These are phyloP conservation scores for Arvicanthis niloticus DNA, from an alignment of 2,113 vertebrate genomes.

Conservation along the genomic window DNA sequence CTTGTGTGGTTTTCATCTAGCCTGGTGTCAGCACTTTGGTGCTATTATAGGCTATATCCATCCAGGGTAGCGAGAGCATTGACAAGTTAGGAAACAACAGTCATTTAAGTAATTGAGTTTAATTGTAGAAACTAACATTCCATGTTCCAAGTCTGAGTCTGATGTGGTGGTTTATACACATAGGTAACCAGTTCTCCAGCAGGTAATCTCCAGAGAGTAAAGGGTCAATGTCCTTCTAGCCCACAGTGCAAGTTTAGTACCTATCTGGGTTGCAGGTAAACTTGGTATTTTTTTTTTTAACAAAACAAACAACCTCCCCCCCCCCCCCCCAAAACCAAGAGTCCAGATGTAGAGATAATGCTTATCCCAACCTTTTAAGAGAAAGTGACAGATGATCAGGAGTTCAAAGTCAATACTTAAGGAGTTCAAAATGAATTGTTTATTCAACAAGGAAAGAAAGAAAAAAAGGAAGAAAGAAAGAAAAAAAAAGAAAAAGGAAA, in stretches of 20 bases:
- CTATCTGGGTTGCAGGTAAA: neutral
- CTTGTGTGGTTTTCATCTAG: neutral
- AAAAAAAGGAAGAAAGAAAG: neutral
- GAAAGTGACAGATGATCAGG: no score
- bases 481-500: no score
- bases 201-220: neutral
- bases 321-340: neutral
- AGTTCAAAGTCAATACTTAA: no score
- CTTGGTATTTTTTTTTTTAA: neutral
- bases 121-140: neutral
- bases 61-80: neutral
- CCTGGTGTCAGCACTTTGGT: neutral
- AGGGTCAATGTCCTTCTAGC: neutral
- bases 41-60: neutral
- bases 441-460: neutral
- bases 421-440: no score
- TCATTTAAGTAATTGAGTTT: neutral
- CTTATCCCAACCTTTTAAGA: no score
- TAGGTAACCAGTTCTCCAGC: neutral
- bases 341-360: no score
- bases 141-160: neutral
- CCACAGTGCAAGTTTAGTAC: neutral
- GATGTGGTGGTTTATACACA: neutral
- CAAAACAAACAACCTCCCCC: neutral
- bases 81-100: neutral